Evolutionary conservation across 2,888 invertebrate species (phyloP), one percentile per base, ranked within the genome.

Genomic region (Melolontha melolontha): DNA sequence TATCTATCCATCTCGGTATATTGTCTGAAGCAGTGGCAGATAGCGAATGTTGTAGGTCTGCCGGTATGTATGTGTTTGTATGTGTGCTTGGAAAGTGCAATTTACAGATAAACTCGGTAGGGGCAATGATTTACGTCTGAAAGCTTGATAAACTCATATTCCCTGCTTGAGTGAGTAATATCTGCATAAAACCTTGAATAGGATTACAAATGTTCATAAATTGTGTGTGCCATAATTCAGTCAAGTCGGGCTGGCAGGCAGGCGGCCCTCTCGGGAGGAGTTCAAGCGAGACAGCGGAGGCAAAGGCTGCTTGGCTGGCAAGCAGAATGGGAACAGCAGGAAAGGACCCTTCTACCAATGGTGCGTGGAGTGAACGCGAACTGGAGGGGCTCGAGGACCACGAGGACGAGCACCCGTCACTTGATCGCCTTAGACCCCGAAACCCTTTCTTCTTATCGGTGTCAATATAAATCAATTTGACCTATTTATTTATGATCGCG

Each of bases 51-150:
- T 84, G 41, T 52, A 52, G 11, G 40, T 12, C 40, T 64, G 40
- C 11, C 17, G 10, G 14, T 54, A 16, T 17, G 39, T 54, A 22
- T 55, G 41, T 55, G 55, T 41, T 40, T 55, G 12, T 44, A 44
- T 47, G 59, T 59, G 62, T 62, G 78, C 80, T 86, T 86, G 86
- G 87, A 86, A 88, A 87, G 88, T 89, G 88, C 87, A 86, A 84
- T 86, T 87, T 85, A 85, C 87, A 87, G 89, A 89, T 88, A 88
- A 88, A 82, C 81, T 81, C 80, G 79, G 79, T 78, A 76, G 80
- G 80, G 79, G 85, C 85, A 84, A 87, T 89, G 88, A 89, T 89
- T 89, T 88, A 89, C 88, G 86, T 86, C 86, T 86, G 87, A 88
- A 84, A 88, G 88, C 88, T 88, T 88, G 82, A 82, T 83, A 83